These are phyloP conservation scores for Patella depressa DNA, from an alignment of 2,888 invertebrate genomes.

Conservation along the genomic window DNA sequence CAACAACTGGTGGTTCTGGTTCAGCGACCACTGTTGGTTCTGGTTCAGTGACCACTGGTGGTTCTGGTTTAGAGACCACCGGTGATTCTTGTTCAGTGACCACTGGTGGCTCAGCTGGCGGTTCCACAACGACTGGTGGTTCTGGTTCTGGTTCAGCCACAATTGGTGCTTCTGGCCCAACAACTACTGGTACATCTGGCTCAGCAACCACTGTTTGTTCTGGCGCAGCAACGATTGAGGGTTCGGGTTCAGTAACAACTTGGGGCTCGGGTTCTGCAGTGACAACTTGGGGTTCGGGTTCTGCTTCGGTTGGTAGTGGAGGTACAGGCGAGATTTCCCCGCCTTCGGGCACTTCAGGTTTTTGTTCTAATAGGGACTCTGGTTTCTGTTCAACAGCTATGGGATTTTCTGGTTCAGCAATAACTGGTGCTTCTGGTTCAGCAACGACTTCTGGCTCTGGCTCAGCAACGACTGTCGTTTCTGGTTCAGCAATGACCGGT, in stretches of 20 bases:
- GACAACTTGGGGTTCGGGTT: neutral
- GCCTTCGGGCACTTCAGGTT: neutral
- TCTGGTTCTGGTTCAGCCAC: neutral
- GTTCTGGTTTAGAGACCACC: neutral
- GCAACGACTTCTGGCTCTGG: conserved; percentile 1
- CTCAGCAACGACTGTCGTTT: neutral
- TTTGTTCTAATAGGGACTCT: neutral
- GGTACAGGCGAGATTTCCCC: neutral
- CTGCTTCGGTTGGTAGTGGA: neutral
- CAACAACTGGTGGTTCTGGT: conserved; percentile 2
- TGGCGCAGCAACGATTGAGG: neutral
- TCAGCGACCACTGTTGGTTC: neutral
- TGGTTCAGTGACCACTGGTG: neutral
- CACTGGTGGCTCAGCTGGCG: neutral
- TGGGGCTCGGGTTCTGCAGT: neutral
- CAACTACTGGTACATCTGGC: neutral
- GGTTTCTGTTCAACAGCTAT: neutral
- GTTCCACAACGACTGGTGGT: neutral
- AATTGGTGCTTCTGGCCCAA: neutral
- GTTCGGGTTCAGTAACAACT: neutral
- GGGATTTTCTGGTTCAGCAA: neutral
- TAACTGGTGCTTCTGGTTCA: neutral
- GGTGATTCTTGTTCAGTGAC: neutral
- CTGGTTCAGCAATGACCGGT: neutral
- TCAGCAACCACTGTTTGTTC: too few species aligned